Evolutionary conservation across 2,888 invertebrate genomes (phyloP), one percentile per base, ranked within the genome.

Genomic region (Melangyna quadrimaculata): DNA sequence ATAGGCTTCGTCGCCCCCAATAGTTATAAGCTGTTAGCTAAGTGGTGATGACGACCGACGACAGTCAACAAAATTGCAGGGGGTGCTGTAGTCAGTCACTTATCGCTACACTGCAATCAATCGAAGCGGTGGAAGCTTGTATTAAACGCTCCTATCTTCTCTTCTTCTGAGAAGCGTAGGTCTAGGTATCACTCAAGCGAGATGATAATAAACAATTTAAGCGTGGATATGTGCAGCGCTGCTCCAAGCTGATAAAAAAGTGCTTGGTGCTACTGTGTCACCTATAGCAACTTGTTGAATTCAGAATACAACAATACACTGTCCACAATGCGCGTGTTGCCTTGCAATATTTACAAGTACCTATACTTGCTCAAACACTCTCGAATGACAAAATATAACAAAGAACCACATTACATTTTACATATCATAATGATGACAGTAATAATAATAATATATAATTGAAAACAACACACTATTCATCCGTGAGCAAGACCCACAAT

Each of bases 281-380:
- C 69, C 73, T 57, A 73, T 55, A 14, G 70, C 80, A 81, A 86
- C 86, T 86, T 86, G 86, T 86, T 86, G 86, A 86, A 86, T 86
- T 78, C 78, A 63, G 8, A 59, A 59, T 59, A 59, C 35, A 19
- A 40, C 14, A 57, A 77, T 69, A 72, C 80, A 72, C 70, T 81
- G 81, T n/a, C n/a, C n/a, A 72, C 72, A 57, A 57, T 65, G 71
- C 48, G 67, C 77, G 70, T 70, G 55, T 55, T 77, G 72, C 73
- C 81, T 77, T 86, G 69, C 69, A 72, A 80, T 75, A 65, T 70
- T 63, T 59, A 45, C 43, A 35, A 35, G 7, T 12, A n/a, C 19
- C 8, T 10, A 1, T 72, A 71, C 75, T 71, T 80, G 67, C 80
- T 80, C 71, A 77, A 80, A 77, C n/a, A n/a, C 43, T 75, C 59